A percentile compares a stretch with the other conserved stretches of the same genome.
These are phyloP conservation scores for Phylloscopus collybita DNA, from an alignment of 2,797 vertebrate genomes.

Conservation along the genomic window DNA sequence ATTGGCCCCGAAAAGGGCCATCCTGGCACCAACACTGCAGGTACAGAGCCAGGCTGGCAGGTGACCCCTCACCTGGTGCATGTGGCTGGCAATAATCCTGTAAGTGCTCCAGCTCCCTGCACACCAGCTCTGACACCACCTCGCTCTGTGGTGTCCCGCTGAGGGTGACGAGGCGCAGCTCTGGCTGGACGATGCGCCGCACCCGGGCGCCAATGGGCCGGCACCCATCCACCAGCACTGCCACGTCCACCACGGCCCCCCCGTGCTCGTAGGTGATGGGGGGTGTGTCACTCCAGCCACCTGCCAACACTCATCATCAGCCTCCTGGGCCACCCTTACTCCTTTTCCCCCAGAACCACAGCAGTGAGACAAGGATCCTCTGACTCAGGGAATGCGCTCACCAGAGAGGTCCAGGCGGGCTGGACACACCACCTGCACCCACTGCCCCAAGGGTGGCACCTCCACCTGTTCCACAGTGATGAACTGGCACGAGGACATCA, in stretches of 20 bases:
- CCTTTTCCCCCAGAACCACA: neutral
- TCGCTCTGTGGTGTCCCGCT: slow-evolving; percentile 36
- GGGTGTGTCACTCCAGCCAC: slow-evolving; percentile 95
- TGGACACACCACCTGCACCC: slow-evolving; percentile 89
- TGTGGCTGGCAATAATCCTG: slow-evolving; percentile 91
- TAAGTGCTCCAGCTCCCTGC: slow-evolving; percentile 82
- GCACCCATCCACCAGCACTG: slow-evolving; percentile 85
- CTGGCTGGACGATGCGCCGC: slow-evolving; percentile 80
- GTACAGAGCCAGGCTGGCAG: neutral
- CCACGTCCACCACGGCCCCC: slow-evolving; percentile 88
- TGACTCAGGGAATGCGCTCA: slow-evolving; percentile 30
- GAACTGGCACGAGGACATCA: slow-evolving; percentile 89
- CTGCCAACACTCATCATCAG: slow-evolving; percentile 62
- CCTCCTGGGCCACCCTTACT: fast-evolving
- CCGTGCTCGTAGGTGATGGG: slow-evolving; percentile 93
- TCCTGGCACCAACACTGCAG: fast-evolving
- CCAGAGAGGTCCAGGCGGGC: slow-evolving; percentile 93
- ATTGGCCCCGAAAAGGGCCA: fast-evolving
- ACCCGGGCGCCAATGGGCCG: slow-evolving; percentile 87
- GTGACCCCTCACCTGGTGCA: slow-evolving; percentile 82
- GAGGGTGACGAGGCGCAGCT: slow-evolving; percentile 81
- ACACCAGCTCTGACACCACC: slow-evolving; percentile 75
- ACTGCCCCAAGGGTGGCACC: slow-evolving; percentile 79
- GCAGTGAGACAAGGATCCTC: neutral
- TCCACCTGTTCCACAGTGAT: slow-evolving; percentile 72